Conservation (phyloP, 2,113 vertebrate species). For the Nesospiza acunhae region DNA sequence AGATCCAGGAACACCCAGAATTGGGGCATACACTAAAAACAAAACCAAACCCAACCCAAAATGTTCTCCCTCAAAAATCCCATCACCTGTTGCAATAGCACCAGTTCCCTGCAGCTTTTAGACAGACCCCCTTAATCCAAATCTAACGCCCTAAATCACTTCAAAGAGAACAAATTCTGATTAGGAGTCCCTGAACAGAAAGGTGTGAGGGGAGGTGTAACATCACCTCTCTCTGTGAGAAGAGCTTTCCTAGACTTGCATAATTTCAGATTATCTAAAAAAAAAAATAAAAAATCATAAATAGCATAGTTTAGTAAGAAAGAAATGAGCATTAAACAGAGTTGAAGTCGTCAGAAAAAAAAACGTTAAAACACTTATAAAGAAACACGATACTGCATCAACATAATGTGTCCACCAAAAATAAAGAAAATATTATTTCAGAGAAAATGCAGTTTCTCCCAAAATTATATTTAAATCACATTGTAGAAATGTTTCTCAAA, state of each 20-base stretch:
- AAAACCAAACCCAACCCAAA: background rate
- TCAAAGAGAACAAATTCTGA: background rate
- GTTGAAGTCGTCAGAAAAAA: background rate
- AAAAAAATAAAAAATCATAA: background rate
- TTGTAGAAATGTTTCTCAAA: background rate
- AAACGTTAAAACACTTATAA: background rate
- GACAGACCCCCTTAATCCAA: background rate
- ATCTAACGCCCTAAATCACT: background rate
- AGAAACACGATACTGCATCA: background rate
- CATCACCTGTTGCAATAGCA: background rate
- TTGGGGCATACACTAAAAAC: fast-evolving
- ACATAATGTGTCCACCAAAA: background rate
- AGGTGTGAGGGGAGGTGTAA: background rate
- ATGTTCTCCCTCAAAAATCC: background rate
- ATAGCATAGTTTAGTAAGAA: background rate
- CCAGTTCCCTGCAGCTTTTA: background rate
- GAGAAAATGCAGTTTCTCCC: background rate
- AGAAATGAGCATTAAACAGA: background rate
- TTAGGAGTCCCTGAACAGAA: background rate
- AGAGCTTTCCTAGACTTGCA: background rate
- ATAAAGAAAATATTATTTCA: background rate
- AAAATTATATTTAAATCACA: background rate
- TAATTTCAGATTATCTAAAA: background rate
- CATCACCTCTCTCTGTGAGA: background rate
- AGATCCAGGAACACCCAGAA: background rate